Evolutionary conservation across 1,140 invertebrate genomes (phyloP), one percentile per base, ranked within the genome.

Genomic region (Caenorhabditis tropicalis): DNA sequence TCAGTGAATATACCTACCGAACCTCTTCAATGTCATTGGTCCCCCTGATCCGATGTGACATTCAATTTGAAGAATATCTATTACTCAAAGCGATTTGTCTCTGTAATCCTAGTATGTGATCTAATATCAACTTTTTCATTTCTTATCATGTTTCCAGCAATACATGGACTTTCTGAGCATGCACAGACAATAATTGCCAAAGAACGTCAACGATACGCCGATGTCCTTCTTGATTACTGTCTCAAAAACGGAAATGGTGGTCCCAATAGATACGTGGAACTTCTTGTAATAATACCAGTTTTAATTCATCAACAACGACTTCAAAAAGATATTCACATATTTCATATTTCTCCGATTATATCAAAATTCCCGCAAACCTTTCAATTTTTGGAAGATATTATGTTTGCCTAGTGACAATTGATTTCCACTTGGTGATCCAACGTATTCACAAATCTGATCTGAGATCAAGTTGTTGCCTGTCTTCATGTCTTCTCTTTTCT

Each of bases 301-400:
- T 16, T 74, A 27, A n/a, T 74, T 3, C 36, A 74, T 21, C 65
- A 74, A 19, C 65, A 74, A 49, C 33, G 82, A 74, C n/a, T 74
- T 19, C 65, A 74, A 43, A 74, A 74, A n/a, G 65, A 74, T 15
- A 5, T 74, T 1, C 65, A 74, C 43, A 6, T 74, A 10, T 29
- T 74, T 24, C 21, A 43, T 43, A 9, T 74, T 2, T 3, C n/a
- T 46, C 21, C 65, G 65, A 24, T 12, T 27, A 3, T 43, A 21
- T n/a, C 33, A 16, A 74, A 74, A 21, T 21, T 43, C 10, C 65
- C 33, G 24, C 24, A 74, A 24, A 21, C 24, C 0, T 24, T 74
- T 6, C 29, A 16, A 19, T 31, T 70, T 36, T 36, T 70, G 16
- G 33, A 70, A n/a, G 60, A 70, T 70, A 36, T 70, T 10, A 70